phyloP scores from a whole-genome alignment of 1,140 invertebrate species.

The Adelges cooleyi region DNA sequence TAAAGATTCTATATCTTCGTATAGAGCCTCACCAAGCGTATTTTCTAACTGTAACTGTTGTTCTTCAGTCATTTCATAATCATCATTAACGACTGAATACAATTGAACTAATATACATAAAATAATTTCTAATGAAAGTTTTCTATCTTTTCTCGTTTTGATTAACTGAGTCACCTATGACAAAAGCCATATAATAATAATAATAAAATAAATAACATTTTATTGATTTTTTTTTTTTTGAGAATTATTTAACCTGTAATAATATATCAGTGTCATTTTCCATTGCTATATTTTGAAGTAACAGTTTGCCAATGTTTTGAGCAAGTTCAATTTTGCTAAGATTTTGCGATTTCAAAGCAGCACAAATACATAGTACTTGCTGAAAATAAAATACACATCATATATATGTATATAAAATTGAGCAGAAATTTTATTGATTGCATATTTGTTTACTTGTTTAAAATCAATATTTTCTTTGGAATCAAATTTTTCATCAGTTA shows the following conservation, averaged over 20 bases:
- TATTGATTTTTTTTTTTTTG: neutral
- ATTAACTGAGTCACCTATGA: constrained; percentile 5
- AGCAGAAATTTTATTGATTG: no score
- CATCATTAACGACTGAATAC: constrained; percentile 8
- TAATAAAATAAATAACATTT: neutral
- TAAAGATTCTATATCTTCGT: constrained; percentile 1
- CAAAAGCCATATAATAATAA: neutral
- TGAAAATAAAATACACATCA: neutral
- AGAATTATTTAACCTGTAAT: neutral
- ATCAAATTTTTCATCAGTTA: constrained; percentile 7
- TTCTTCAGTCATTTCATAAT: constrained; percentile 13
- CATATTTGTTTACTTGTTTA: constrained; percentile 11
- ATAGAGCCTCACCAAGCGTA: constrained; percentile 3
- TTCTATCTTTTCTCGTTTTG: constrained; percentile 24
- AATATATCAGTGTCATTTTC: constrained; percentile 5
- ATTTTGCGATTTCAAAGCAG: constrained; percentile 19
- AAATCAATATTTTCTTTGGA: constrained; percentile 2
- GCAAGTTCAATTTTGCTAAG: constrained; percentile 16
- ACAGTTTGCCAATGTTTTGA: constrained; percentile 20
- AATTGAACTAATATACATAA: constrained; percentile 17
- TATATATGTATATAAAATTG: no score
- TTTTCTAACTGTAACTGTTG: constrained; percentile 1
- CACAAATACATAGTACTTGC: constrained; percentile 19
- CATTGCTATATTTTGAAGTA: constrained; percentile 16
- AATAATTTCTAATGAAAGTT: constrained; percentile 10